These are phyloP conservation scores for Canis aureus DNA, from an alignment of 2,113 vertebrate species.

Conservation along the genomic window DNA sequence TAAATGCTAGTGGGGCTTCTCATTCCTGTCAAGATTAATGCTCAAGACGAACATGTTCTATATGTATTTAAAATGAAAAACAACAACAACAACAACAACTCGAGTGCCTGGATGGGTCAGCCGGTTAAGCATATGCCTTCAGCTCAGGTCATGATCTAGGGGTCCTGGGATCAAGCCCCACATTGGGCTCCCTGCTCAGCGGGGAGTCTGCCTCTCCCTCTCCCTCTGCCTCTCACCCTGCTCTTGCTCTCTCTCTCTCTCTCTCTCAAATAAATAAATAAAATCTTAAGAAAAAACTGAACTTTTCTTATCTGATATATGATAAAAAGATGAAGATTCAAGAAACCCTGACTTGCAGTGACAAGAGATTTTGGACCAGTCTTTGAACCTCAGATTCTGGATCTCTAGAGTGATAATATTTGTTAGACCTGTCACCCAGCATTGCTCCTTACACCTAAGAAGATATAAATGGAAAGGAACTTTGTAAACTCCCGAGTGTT, in stretches of 20 bases:
- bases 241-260: not conserved
- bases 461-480: not conserved
- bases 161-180: not conserved
- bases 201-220: not conserved
- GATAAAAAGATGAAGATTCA: constrained; percentile 39
- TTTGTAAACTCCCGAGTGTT: constrained; percentile 18
- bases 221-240: not conserved
- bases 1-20: constrained; percentile 32
- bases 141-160: not conserved
- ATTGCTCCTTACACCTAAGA: not conserved
- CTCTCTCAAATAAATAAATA: not conserved
- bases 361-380: not conserved
- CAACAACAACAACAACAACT: not conserved
- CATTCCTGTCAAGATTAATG: constrained; percentile 57
- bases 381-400: constrained; percentile 38
- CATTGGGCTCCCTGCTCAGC: not conserved
- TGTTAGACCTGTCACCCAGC: not conserved
- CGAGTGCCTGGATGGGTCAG: not conserved
- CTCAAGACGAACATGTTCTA: not conserved
- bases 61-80: constrained; percentile 17
- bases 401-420: not conserved
- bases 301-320: constrained; percentile 17
- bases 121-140: not conserved
- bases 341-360: not conserved
- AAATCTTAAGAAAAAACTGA: not conserved